Conservation (phyloP, 2,113 vertebrate species). For the Scomber japonicus region DNA sequence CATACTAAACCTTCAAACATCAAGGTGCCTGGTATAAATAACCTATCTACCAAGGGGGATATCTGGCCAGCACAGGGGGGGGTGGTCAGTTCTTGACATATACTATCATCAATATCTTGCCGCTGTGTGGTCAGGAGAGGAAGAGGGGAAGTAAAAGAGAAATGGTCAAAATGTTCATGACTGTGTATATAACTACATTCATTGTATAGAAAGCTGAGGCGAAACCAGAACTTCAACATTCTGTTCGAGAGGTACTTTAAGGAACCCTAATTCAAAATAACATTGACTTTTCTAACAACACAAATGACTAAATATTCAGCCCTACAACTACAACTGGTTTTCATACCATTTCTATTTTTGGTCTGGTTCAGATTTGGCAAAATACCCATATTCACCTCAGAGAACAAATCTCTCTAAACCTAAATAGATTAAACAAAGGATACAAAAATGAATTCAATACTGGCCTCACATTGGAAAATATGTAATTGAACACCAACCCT, state of each 20-base stretch:
- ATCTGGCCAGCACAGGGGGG: slow-evolving; percentile 38
- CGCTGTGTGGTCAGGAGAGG: slow-evolving; percentile 19
- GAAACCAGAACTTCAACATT: neutral
- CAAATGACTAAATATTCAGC: neutral
- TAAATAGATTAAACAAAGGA: too few relatives aligned
- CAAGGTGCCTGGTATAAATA: slow-evolving; percentile 59
- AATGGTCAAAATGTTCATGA: neutral
- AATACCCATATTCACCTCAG: neutral
- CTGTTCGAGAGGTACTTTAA: neutral
- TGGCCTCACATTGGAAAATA: too few relatives aligned
- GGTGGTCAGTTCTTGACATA: slow-evolving; percentile 48
- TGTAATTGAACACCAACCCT: too few relatives aligned
- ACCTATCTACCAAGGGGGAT: slow-evolving; percentile 50
- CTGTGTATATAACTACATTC: neutral
- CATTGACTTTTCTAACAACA: neutral
- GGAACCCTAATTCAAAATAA: neutral
- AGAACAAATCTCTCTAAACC: too few relatives aligned
- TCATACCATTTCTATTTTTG: neutral
- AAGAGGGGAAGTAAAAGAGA: neutral
- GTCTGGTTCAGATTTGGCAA: neutral
- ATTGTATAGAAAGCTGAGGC: neutral
- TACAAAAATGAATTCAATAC: too few relatives aligned
- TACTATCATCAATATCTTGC: slow-evolving; percentile 42
- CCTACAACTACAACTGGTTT: neutral
- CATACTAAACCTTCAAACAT: slow-evolving; percentile 65